Evolutionary conservation across 2,113 vertebrate species (phyloP).

Genomic region (Tamias sibiricus): DNA sequence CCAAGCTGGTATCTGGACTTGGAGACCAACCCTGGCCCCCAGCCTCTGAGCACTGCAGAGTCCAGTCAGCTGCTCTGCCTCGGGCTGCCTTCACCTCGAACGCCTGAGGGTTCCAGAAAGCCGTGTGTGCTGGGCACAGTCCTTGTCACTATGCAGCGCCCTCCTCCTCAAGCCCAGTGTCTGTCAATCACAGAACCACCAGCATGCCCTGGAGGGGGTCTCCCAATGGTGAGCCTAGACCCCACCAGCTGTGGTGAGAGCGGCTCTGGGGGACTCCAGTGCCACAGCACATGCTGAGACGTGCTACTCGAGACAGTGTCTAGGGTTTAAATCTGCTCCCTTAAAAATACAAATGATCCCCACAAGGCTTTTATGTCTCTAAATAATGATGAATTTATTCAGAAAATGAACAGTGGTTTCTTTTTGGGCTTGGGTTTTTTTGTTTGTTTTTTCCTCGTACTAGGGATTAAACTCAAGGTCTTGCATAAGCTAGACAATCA

Average conservation of each 20-base stretch:
- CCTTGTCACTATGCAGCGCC: no score
- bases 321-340: background rate
- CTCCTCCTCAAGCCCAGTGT: background rate
- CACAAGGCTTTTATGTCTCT: background rate
- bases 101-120: fast-evolving
- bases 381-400: background rate
- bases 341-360: background rate
- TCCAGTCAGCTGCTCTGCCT: background rate
- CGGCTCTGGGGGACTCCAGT: background rate
- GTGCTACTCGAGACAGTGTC: background rate
- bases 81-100: background rate
- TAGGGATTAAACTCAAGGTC: background rate
- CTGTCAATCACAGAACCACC: fast-evolving
- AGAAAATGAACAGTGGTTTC: background rate
- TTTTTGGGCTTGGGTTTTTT: no score
- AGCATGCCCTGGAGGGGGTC: background rate
- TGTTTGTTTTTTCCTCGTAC: background rate
- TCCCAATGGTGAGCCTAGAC: background rate
- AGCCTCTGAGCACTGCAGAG: background rate
- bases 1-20: background rate
- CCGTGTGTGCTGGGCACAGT: fast-evolving
- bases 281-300: background rate
- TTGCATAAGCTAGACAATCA: background rate
- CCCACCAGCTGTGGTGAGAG: background rate
- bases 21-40: background rate